A percentile compares a stretch with the other conserved stretches of the same genome.
phyloP scores from a whole-genome alignment of 2,888 invertebrate species.

The Aplocera efformata region DNA sequence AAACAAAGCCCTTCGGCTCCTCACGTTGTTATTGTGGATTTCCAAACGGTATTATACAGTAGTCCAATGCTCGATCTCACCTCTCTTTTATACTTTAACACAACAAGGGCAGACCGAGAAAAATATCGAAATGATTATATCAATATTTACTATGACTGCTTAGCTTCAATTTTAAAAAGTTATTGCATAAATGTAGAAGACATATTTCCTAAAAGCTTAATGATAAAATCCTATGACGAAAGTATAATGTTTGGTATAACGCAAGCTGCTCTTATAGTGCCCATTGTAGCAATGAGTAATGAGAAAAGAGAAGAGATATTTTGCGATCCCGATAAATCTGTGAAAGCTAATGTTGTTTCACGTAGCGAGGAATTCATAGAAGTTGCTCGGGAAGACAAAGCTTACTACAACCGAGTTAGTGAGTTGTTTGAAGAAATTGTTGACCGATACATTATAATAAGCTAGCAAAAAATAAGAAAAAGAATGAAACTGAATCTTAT shows the following conservation, averaged over 20 bases:
- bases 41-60: conserved; percentile 83
- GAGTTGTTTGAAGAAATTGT: conserved; percentile 80
- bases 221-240: conserved; percentile 48
- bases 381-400: conserved; percentile 43
- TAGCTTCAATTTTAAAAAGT: conserved; percentile 60
- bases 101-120: conserved; percentile 61
- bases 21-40: conserved; percentile 83
- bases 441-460: conserved; percentile 56
- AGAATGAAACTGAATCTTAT: no score
- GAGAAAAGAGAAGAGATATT: conserved; percentile 48
- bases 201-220: conserved; percentile 38
- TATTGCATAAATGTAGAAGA: conserved; percentile 40
- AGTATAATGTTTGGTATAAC: conserved; percentile 57
- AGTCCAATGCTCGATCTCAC: conserved; percentile 84
- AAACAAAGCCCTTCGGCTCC: conserved; percentile 45
- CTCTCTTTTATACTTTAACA: conserved; percentile 78
- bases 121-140: conserved; percentile 66
- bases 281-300: conserved; percentile 48
- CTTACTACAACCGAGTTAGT: conserved; percentile 61
- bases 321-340: conserved; percentile 40
- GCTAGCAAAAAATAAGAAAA: no score
- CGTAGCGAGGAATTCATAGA: conserved; percentile 57
- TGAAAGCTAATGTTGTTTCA: conserved; percentile 44
- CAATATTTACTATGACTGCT: conserved; percentile 74
- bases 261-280: conserved; percentile 61